Evolutionary conservation across 2,797 vertebrate genomes (phyloP).

Genomic region (Tapera naevia): DNA sequence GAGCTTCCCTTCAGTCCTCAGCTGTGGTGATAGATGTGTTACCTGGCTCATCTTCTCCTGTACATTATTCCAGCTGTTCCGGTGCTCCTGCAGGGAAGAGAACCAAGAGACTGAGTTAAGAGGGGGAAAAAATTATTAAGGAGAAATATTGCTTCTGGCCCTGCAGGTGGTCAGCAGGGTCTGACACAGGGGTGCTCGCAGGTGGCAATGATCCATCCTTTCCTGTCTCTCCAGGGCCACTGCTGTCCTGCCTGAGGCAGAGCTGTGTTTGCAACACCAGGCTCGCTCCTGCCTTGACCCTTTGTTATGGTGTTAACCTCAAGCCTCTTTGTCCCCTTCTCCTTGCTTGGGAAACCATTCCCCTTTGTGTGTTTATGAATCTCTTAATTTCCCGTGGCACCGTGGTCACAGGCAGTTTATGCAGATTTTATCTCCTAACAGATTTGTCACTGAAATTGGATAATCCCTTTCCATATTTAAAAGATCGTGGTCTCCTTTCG

Average conservation of each 20-base stretch:
- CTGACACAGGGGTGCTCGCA: neutral
- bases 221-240: neutral
- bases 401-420: conserved; percentile 1
- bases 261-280: neutral
- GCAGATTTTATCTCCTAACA: conserved; percentile 6
- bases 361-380: conserved; percentile 6
- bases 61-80: neutral
- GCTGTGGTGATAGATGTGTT: neutral
- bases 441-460: neutral
- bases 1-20: neutral
- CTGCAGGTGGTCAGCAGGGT: conserved; percentile 7
- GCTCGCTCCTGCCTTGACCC: conserved; percentile 10
- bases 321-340: conserved; percentile 13
- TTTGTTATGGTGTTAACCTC: neutral
- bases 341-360: conserved; percentile 29
- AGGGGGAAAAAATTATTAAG: neutral
- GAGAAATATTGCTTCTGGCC: neutral
- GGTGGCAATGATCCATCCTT: neutral
- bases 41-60: neutral
- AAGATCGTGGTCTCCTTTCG: neutral
- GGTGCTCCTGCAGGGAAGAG: neutral
- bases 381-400: neutral
- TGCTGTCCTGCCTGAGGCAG: neutral
- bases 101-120: neutral
- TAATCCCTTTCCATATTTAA: conserved; percentile 44